A percentile compares a stretch with the other conserved stretches of the same genome.
These are phyloP conservation scores for Hypercompe scribonia DNA, from an alignment of 2,888 invertebrate genomes.

Conservation along the genomic window DNA sequence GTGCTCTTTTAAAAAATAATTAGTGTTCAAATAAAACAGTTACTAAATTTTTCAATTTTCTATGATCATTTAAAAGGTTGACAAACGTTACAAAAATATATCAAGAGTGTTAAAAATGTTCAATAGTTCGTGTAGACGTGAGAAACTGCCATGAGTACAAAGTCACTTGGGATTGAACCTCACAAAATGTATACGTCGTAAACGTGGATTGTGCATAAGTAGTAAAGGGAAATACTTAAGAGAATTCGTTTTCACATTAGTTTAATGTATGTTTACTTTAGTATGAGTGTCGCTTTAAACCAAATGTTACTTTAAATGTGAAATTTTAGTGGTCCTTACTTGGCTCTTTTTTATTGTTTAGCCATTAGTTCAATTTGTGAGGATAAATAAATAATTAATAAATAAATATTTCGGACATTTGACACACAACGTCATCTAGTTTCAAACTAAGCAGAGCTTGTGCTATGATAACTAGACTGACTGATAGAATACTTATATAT, in stretches of 20 bases:
- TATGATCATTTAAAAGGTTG: neutral
- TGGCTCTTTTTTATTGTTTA: neutral
- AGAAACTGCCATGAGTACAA: conserved; percentile 33
- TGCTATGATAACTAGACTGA: too few relatives aligned
- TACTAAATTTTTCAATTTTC: too few relatives aligned
- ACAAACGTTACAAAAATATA: neutral
- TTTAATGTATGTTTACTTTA: neutral
- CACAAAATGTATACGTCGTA: conserved; percentile 21
- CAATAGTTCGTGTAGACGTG: conserved; percentile 14
- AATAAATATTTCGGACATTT: too few relatives aligned
- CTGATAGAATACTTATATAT: too few relatives aligned
- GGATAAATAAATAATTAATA: too few relatives aligned
- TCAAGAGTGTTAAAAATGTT: neutral
- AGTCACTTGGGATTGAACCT: conserved; percentile 35
- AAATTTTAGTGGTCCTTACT: neutral
- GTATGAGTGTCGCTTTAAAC: neutral
- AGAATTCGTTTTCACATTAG: neutral
- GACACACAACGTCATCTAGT: too few relatives aligned
- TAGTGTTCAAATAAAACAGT: neutral
- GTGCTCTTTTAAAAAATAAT: neutral
- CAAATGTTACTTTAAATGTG: neutral
- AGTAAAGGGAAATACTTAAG: conserved; percentile 1
- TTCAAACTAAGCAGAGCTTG: too few relatives aligned
- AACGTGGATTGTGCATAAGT: conserved; percentile 43
- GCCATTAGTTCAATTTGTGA: neutral